Conservation (phyloP, 1,140 invertebrate species). For the Tetragonula clypearis region DNA sequence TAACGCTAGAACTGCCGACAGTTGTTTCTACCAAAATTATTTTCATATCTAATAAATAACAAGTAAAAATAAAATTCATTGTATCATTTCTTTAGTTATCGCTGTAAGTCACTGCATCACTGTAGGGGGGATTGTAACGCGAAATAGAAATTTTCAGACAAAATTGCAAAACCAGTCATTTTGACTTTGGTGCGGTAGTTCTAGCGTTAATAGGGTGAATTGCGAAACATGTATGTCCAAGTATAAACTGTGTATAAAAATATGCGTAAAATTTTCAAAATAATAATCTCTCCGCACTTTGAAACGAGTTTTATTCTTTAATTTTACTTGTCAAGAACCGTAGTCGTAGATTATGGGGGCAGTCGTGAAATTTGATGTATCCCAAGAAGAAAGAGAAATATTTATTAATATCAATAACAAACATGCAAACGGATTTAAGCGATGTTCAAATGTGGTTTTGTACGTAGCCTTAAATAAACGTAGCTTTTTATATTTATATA, state of each 20-base stretch:
- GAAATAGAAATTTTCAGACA: too few species aligned
- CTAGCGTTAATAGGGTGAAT: too few species aligned
- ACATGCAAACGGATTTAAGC: neutral
- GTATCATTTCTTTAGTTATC: too few species aligned
- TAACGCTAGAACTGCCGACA: too few species aligned
- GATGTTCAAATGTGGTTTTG: neutral
- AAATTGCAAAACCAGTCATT: too few species aligned
- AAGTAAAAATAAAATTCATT: too few species aligned
- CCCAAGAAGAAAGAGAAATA: neutral
- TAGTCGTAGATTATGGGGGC: neutral
- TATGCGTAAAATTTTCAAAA: neutral
- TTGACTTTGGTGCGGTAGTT: too few species aligned
- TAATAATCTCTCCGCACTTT: neutral
- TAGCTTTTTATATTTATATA: conserved; percentile 10
- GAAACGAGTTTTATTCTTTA: neutral
- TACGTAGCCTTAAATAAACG: neutral
- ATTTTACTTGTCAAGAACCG: neutral
- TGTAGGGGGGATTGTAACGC: too few species aligned
- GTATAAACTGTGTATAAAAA: neutral
- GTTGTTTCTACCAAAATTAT: too few species aligned
- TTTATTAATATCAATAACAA: neutral
- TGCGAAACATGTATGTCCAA: too few species aligned
- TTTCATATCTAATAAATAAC: too few species aligned
- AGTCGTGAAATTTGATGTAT: neutral
- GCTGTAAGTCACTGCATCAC: too few species aligned